Base-by-base conservation (phyloP, 2,113 vertebrate genomes). In the Poeciliopsis prolifica region DNA sequence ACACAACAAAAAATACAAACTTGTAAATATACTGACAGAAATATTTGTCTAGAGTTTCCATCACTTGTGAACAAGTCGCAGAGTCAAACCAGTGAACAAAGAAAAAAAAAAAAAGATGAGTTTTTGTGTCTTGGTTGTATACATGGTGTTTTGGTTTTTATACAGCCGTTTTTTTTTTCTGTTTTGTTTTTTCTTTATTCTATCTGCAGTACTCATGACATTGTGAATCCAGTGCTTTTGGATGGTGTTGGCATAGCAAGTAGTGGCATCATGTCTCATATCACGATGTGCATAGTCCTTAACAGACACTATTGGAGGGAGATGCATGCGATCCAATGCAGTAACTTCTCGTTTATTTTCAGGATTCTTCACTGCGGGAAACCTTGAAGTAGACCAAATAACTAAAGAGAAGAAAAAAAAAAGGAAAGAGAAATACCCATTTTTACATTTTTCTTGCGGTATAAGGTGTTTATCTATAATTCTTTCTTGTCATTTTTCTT, bases 271-370 rank as follows among this genome's bases (percentile, higher is more conserved):
- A 85, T 87, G 86, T 92, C 86, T 90, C 51, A 24, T 91, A 87
- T 92, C 92, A 84, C 51, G 78, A 91, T 92, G 92, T 92, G 88
- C 88, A 88, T 89, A 89, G 84, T 93, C 75, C 78, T 87, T 86
- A 89, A 63, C 58, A 44, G 35, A 33, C 73, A 64, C 3, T 17
- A 15, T 24, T 63, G 65, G 72, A 5, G 70, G 79, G 87, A 89
- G 89, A 82, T 94, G 93, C 93, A 95, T 94, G 94, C 90, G 82
- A 93, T 92, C 82, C 92, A 92, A 93, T 94, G 92, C 94, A 94
- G 93, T 94, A 92, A 92, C 72, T 37, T 87, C 82, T 87, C 76
- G 81, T 90, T 93, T 86, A 81, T 91, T 86, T 86, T 88, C 88
- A 88, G 86, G 86, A 85, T 86, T 91, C 89, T 86, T 72, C 77